phyloP scores from a whole-genome alignment of 2,113 vertebrate genomes.

The Catharus bicknelli region DNA sequence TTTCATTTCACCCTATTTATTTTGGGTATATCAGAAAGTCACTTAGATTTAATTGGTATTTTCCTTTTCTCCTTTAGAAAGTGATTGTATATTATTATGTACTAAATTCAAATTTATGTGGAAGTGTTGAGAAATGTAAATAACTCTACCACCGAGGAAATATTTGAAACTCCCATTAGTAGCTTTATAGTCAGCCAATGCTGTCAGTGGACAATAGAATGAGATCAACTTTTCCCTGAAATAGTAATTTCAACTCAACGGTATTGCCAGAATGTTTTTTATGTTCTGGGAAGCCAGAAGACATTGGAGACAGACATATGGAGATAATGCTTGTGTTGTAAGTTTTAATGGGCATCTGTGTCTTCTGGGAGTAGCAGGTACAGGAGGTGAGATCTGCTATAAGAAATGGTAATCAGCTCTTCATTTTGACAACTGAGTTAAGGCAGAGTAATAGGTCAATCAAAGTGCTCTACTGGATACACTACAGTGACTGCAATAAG shows the following conservation, averaged over 20 bases:
- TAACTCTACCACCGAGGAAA: background rate
- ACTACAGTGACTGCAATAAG: background rate
- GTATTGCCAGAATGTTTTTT: too few species aligned
- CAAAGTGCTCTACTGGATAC: background rate
- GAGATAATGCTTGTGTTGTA: accelerated
- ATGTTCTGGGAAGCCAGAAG: background rate
- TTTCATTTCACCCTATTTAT: accelerated
- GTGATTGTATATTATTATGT: background rate
- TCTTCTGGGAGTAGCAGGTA: background rate
- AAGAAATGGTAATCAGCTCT: background rate
- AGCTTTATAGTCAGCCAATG: accelerated
- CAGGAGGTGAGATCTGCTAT: background rate
- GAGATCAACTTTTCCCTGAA: background rate
- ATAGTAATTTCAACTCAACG: background rate
- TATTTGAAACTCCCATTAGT: background rate
- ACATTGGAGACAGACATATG: background rate
- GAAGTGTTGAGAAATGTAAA: background rate
- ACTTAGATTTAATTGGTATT: background rate
- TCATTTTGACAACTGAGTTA: background rate
- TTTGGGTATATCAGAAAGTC: accelerated
- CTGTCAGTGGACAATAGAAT: background rate
- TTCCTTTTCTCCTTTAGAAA: background rate
- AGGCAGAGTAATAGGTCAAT: background rate
- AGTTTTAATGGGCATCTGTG: accelerated
- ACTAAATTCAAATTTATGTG: background rate